Evolutionary conservation across 2,888 invertebrate genomes (phyloP), one percentile per base, ranked within the genome.

Genomic region (Chironomus tentans): DNA sequence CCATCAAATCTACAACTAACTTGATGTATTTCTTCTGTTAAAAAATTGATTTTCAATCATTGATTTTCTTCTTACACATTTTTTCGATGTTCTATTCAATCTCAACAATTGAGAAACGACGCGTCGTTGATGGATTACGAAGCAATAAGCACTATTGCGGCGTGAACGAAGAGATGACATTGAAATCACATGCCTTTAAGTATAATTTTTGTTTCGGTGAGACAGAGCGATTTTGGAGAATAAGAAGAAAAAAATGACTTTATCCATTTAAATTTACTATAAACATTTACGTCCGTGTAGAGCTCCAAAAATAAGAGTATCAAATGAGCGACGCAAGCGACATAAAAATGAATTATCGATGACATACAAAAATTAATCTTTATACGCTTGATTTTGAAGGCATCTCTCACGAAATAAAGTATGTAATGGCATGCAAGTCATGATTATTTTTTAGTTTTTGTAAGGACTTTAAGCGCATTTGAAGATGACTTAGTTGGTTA

Each of bases 41-140:
- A 74, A 74, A 74, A 74, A 56, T 74, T 74, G 74, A 74, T 74
- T 74, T 74, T 74, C 74, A 74, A 74, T 74, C 74, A 47, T 10
- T 38, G 38, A 38, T 38, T 38, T 38, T 38, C 38, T 38, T 38
- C 38, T 38, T 38, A 7, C 10, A 38, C 38, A 38, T 38, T 38
- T 38, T 47, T 74, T 21, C 10, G 47, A 68, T 74, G 68, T 74
- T 74, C 68, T 74, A 47, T 74, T 74, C 47, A 74, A 68, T 72
- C 28, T 15, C 12, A 18, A 46, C 68, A 47, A 74, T 62, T 50
- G 38, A 68, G 13, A 28, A 72, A 72, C 12, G 65, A 73, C 73
- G 74, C 62, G 48, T 68, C 65, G 74, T 74, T 74, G 74, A 74
- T 74, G 68, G 68, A 74, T 74, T 73, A 73, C 73, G 21, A 62